Evolutionary conservation across 92 coral and sea anemone genomes (phyloP), one percentile per base, ranked within the genome.

Genomic region (Epizoanthus stellaris): DNA sequence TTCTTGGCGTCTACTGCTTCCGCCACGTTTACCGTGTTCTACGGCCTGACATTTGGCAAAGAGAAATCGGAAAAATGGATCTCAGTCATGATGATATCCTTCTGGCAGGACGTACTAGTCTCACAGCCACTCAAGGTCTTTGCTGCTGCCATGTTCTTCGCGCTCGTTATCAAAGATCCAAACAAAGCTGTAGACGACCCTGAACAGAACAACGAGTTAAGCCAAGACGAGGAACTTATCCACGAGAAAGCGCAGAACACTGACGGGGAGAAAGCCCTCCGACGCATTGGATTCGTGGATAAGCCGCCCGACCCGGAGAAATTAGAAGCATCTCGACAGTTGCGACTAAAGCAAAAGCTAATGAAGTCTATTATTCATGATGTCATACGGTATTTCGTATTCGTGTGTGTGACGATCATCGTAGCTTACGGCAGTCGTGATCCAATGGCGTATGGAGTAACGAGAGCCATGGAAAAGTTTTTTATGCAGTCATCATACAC

Each of bases 111-210:
- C 58, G 98, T 96, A 15, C 91, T 96, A 6, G 86, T 96, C 42
- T 96, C 98, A 12, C 98, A 96, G 85, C 98, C 98, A 39, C 90
- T 94, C 14, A 96, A 96, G 66, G 98, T 96, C 12, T 96, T 96
- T 80, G 98, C 98, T 7, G 98, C 98, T 5, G 98, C 98, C 49
- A 96, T 93, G 88, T 91, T 96, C 87, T 96, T 96, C 80, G 98
- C 98, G 10, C 84, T 96, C 30, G 91, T 96, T 65, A 91, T 91
- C 81, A 96, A 96, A 88, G 98, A 96, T 72, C 98, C 98, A 15
- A 96, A 94, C 89, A 96, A 96, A 70, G 94, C 94, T 2, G 98
- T 93, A 65, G 98, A 95, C 7, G 98, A 96, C 17, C 87, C 90
- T 57, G 95, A 96, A 38, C 94, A 88, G 53, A 85, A 80, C 66